Evolutionary conservation across 1,140 invertebrate genomes (phyloP).

Genomic region (Tetranychus urticae): DNA sequence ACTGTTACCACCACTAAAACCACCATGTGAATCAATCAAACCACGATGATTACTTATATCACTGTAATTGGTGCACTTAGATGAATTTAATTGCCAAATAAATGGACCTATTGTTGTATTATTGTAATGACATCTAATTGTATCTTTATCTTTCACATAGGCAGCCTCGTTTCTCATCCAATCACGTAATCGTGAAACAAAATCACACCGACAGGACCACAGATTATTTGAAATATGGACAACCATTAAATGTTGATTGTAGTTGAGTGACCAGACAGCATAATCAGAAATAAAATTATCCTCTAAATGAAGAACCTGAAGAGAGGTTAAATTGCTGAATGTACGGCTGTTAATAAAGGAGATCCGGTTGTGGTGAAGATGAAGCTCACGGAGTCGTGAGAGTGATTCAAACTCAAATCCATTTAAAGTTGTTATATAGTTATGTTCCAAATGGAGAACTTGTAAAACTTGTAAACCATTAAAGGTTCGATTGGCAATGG

Average conservation of each 20-base stretch:
- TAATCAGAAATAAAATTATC: conserved; percentile 42
- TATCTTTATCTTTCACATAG: conserved; percentile 14
- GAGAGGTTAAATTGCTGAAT: conserved; percentile 42
- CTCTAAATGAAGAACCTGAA: conserved; percentile 58
- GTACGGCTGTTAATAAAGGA: conserved; percentile 52
- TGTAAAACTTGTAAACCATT: conserved; percentile 50
- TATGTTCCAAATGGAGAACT: conserved; percentile 45
- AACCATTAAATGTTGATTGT: conserved; percentile 19
- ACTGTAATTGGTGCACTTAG: not conserved
- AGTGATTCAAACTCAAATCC: conserved; percentile 46
- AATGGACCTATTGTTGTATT: not conserved
- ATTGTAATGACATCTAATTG: conserved; percentile 13
- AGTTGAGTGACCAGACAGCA: conserved; percentile 23
- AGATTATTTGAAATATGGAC: conserved; percentile 20
- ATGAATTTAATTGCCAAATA: conserved; percentile 7
- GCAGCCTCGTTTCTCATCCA: conserved; percentile 18
- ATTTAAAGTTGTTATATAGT: conserved; percentile 53
- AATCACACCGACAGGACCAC: conserved; percentile 26
- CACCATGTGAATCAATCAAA: not conserved
- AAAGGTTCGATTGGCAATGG: conserved; percentile 66
- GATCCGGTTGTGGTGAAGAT: conserved; percentile 62
- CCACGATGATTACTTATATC: not conserved
- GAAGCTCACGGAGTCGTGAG: conserved; percentile 43
- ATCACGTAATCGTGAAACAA: conserved; percentile 17
- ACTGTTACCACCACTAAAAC: not conserved